phyloP scores from a whole-genome alignment of 2,113 vertebrate genomes.

The Anser brachyrhynchus region DNA sequence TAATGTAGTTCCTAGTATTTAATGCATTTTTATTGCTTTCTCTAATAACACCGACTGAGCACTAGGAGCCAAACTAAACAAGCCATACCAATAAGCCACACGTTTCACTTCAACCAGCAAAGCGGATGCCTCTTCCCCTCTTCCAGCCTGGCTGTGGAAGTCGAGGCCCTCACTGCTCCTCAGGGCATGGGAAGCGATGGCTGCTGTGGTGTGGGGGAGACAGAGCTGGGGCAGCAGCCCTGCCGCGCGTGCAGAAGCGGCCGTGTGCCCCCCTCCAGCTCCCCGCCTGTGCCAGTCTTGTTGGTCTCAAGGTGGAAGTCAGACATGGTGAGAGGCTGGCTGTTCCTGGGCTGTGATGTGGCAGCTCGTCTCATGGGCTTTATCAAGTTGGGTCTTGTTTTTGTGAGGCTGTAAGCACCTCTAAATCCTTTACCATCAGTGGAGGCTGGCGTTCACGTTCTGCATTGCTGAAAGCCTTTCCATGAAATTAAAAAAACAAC shows the following conservation, averaged over 20 bases:
- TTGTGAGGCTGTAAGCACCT: neutral
- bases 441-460: neutral
- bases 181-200: neutral
- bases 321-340: neutral
- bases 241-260: neutral
- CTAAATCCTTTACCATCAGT: neutral
- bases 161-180: neutral
- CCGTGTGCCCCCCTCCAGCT: neutral
- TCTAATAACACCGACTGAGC: slow-evolving; percentile 31
- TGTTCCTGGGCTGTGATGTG: neutral
- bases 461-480: neutral
- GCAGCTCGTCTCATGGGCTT: neutral
- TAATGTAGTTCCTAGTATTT: slow-evolving; percentile 51
- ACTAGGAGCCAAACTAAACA: slow-evolving; percentile 63
- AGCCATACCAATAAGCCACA: slow-evolving; percentile 46
- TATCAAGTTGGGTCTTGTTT: neutral
- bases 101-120: slow-evolving; percentile 16
- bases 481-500: neutral
- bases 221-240: neutral
- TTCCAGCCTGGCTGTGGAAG: neutral
- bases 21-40: slow-evolving; percentile 53
- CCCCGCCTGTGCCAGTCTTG: neutral
- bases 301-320: neutral
- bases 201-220: neutral
- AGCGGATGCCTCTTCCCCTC: neutral